Base-by-base conservation (phyloP, 2,113 vertebrate species). In the Lampris megalopsis region DNA sequence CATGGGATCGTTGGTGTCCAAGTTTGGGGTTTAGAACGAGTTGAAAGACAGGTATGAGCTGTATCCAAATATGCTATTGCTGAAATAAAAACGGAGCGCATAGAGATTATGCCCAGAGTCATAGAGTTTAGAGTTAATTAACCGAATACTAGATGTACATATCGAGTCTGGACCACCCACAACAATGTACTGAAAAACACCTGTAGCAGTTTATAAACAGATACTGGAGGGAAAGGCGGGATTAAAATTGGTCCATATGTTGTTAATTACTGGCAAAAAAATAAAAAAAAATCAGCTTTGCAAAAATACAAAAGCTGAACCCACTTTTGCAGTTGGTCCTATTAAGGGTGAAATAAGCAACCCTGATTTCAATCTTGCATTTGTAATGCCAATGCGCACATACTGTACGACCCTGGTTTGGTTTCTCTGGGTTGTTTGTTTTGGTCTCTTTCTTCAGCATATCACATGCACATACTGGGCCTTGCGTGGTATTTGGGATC, bases 1-100 rank as follows among this genome's bases (percentile, higher is more conserved):
- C 86, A 88, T 70, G 66, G 66, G 71, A 77, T 73, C 73, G 45
- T 54, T 87, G 77, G 74, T 71, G 77, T 79, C 52, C 54, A 76
- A 43, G 66, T 80, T 82, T 77, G 69, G 59, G 72, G 79, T 85
- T 68, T 60, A 79, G 77, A 53, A 73, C 66, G 36, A 81, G 84
- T 75, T 85, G 88, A 88, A 63, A 81, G 85, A 86, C 45, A 58
- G 82, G 80, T 81, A 82, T 86, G 80, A 68, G 62, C 80, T 2
- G 0, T 66, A 68, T 82, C 63, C 64, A 65, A 53, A 66, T 71
- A 56, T 77, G 75, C 82, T 81, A 83, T 62, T 48, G 10, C 65
- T 69, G 11, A 71, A 61, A 35, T 38, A 57, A 65, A 69, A 71
- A 50, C 68, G 60, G n/a, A 9, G 43, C 37, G 61, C 58, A 40